phyloP scores from a whole-genome alignment of 2,113 vertebrate genomes.

The Zootoca vivipara region DNA sequence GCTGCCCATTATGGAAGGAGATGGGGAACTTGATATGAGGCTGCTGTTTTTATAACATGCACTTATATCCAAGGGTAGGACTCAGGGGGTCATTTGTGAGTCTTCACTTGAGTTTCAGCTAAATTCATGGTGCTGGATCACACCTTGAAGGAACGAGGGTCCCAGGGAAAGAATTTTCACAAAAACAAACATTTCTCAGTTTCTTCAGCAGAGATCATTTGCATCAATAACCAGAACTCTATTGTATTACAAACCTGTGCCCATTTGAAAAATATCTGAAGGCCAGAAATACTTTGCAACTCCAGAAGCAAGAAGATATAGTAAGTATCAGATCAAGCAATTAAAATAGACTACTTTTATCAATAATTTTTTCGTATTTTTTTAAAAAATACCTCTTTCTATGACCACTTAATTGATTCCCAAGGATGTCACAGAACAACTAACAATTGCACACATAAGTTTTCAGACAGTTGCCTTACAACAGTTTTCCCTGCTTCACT shows the following conservation, averaged over 20 bases:
- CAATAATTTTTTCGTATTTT: neutral
- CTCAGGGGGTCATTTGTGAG: neutral
- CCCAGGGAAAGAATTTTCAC: neutral
- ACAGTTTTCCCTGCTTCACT: neutral
- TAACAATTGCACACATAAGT: neutral
- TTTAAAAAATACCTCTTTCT: neutral
- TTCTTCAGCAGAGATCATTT: neutral
- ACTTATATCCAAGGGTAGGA: neutral
- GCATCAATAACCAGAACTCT: neutral
- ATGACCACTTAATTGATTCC: neutral
- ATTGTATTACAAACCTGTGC: too few species aligned
- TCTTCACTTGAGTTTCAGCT: neutral
- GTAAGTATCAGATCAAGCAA: neutral
- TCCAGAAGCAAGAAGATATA: neutral
- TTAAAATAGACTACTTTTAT: neutral
- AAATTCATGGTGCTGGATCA: neutral
- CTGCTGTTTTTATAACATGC: neutral
- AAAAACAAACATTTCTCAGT: neutral
- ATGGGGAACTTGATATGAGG: neutral
- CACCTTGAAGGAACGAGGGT: neutral
- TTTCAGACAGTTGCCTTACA: neutral
- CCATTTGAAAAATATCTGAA: neutral
- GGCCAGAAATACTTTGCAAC: neutral
- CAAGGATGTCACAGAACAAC: neutral
- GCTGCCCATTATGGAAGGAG: neutral